Base-by-base conservation (phyloP, 2,797 vertebrate species). In the Crenichthys baileyi region DNA sequence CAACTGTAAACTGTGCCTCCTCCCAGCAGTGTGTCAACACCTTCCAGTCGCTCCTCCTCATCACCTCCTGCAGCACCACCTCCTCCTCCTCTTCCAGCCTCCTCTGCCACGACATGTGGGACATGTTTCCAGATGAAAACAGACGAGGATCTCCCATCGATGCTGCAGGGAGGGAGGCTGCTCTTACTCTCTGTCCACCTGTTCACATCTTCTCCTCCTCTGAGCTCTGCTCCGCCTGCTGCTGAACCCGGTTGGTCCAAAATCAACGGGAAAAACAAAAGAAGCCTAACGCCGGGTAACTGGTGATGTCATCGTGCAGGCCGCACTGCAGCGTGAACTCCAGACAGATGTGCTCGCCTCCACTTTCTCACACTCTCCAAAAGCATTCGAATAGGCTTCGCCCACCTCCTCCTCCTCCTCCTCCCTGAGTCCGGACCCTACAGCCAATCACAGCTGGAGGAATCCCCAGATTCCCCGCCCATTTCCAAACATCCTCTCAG, bases 1-100 rank as follows among this genome's bases (percentile, higher is more conserved):
- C 94, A 96, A 96, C 95, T 96, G 95, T 87, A 90, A 96, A 89
- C 90, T 77, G 61, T 80, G 84, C 85, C 94, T 86, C 75, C 87
- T 94, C 87, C 94, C 86, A 86, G 87, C 81, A 72, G 84, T 85
- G 88, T 84, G 91, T 85, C 85, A 95, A 88, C 86, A 88, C 86
- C 86, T 88, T 94, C 92, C 93, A 92, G 90, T 82, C 79, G 87
- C 95, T 95, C 80, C 89, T 90, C 89, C 85, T 90, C 80, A 81
- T 36, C 84, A 91, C 83, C 76, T 90, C 85, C 89, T 94, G 88
- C 74, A 95, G 84, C 88, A 87, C 80, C 75, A 92, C 87, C 87
- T 94, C 94, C 94, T 92, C 86, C 88, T 94, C 94, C 94, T 88
- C 95, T 85, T 94, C 90, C 80, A 92, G 88, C 83, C 91, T 90